Evolutionary conservation across 2,797 vertebrate species (phyloP).

Genomic region (Glossophaga mutica): DNA sequence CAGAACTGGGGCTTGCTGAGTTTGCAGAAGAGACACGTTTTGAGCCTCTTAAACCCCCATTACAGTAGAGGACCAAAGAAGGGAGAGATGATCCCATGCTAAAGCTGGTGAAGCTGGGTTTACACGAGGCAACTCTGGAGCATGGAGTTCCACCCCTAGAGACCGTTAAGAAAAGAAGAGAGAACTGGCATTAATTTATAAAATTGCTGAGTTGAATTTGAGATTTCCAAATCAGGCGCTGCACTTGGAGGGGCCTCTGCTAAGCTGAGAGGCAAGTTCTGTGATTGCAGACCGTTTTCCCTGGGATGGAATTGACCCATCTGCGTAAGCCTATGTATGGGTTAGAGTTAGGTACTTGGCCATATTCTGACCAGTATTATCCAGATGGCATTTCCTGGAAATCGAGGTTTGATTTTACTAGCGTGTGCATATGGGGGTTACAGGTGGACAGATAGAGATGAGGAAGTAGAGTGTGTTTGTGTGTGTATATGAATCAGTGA

Average conservation of each 20-base stretch:
- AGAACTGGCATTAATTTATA: background rate
- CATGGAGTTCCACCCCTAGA: background rate
- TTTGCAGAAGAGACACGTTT: background rate
- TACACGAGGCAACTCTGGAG: background rate
- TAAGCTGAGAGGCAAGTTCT: background rate
- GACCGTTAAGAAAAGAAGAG: background rate
- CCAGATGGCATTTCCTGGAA: slow-evolving; percentile 7
- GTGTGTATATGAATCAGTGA: background rate
- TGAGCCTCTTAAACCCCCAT: background rate
- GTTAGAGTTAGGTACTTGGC: background rate
- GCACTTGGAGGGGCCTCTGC: background rate
- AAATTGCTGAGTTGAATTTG: background rate
- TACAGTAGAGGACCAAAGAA: background rate
- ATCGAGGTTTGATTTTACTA: background rate
- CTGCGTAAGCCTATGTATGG: background rate
- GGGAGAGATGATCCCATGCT: background rate
- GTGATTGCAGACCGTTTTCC: background rate
- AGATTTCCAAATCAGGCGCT: background rate
- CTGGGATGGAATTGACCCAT: background rate
- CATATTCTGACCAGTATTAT: background rate
- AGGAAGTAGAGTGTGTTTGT: background rate
- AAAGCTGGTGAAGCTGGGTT: background rate
- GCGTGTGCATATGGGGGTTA: background rate
- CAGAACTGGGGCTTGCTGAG: background rate
- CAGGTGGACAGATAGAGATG: too few species aligned